Evolutionary conservation across 2,888 invertebrate genomes (phyloP).

Genomic region (Spatulosminthurus flaviceps): DNA sequence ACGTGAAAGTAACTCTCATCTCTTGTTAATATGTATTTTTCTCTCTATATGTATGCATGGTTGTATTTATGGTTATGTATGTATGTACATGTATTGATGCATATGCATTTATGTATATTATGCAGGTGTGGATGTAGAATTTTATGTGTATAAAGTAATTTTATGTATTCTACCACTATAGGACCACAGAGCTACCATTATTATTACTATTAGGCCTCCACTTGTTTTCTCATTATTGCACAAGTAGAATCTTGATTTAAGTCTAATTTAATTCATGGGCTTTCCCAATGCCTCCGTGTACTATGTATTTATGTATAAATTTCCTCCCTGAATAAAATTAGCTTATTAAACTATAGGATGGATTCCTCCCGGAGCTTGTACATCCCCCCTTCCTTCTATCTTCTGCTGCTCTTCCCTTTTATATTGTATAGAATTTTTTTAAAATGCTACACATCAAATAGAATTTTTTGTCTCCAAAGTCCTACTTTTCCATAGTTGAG

Average conservation of each 20-base stretch:
- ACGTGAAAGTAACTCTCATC: constrained; percentile 15
- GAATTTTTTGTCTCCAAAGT: too few relatives aligned
- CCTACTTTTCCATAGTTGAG: too few relatives aligned
- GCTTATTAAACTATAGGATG: not conserved
- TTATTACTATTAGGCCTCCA: not conserved
- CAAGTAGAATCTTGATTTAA: constrained; percentile 37
- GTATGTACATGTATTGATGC: too few relatives aligned
- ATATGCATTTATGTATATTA: too few relatives aligned
- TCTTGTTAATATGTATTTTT: not conserved
- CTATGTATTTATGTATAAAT: not conserved
- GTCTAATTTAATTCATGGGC: constrained; percentile 44
- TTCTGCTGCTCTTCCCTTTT: too few relatives aligned
- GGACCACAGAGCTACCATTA: not conserved
- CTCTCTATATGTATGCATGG: too few relatives aligned
- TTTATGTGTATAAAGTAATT: too few relatives aligned
- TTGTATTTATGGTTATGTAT: too few relatives aligned
- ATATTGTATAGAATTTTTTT: too few relatives aligned
- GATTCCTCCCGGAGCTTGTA: not conserved
- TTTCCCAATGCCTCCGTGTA: not conserved
- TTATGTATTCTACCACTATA: not conserved
- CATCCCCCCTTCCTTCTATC: too few relatives aligned
- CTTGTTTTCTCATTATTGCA: constrained; percentile 25
- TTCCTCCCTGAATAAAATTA: constrained; percentile 32
- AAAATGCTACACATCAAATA: too few relatives aligned
- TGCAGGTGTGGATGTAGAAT: too few relatives aligned